Percentiles rank a stretch among this genome's conserved stretches.
Conservation (phyloP, 53 echinoderm and acorn worm species). For the Crossaster papposus region DNA sequence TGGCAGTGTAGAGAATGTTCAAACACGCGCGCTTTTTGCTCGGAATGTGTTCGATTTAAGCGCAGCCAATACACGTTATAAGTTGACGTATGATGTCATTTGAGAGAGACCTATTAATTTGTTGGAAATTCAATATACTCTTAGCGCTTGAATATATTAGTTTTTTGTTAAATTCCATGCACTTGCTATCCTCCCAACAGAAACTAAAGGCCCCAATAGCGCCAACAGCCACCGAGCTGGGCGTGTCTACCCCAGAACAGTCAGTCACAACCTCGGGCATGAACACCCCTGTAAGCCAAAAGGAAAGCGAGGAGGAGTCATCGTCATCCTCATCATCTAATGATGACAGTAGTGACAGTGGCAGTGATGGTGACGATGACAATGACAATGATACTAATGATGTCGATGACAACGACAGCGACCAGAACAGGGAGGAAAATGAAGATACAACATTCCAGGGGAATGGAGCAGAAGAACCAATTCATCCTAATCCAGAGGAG, state of each 20-base stretch:
- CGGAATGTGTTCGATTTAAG: too few species aligned
- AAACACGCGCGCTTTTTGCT: too few species aligned
- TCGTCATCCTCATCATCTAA: conserved; percentile 39
- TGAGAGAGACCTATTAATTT: too few species aligned
- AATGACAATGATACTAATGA: too few species aligned
- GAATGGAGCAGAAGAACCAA: conserved; percentile 9
- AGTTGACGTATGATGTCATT: too few species aligned
- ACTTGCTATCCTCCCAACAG: conserved; percentile 4
- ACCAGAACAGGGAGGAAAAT: conserved; percentile 44
- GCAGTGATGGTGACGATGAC: conserved; percentile 18
- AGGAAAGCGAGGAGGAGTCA: neutral
- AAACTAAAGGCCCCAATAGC: conserved; percentile 58
- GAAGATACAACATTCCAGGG: neutral
- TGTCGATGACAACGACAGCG: conserved; percentile 35
- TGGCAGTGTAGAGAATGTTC: too few species aligned
- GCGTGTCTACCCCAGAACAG: conserved; percentile 48
- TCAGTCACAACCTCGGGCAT: conserved; percentile 30
- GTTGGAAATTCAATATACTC: too few species aligned
- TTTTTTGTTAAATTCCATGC: neutral
- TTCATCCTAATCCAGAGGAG: conserved; percentile 12
- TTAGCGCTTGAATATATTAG: too few species aligned
- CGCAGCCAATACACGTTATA: too few species aligned
- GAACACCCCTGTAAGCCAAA: conserved; percentile 39
- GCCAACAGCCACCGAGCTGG: conserved; percentile 52
- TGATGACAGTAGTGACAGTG: conserved; percentile 28